Base-by-base conservation (phyloP, 2,113 vertebrate genomes). In the Psittacus erithacus region DNA sequence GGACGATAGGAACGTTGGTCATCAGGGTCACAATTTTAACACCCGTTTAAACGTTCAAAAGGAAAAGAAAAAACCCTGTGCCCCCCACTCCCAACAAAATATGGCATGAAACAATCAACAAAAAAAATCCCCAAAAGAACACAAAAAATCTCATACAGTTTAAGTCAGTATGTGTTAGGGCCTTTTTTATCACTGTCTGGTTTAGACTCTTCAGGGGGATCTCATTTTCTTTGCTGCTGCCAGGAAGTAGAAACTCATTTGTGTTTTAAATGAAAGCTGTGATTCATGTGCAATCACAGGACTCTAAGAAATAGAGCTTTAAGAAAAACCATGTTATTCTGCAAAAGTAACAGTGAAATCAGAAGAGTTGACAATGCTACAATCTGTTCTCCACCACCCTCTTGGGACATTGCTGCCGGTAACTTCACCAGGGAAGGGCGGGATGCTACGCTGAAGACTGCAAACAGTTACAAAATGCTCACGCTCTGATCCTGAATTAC, bases 181-280 rank as follows among this genome's bases (percentile, higher is more conserved):
- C 59, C 70, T 49, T 95, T 90, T 90, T 91, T 94, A 86, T 88
- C 78, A 90, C 67, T 91, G 77, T 76, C 86, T 91, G 82, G 43
- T 96, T 95, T 94, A 90, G 88, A 63, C 76, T 90, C 55, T 96
- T 94, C 79, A 74, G 65, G 82, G 79, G 76, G 85, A 92, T 93
- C 85, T 86, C 67, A 85, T 90, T 96, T 94, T 86, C 89, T 80
- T 59, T 74, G 60, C 92, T 93, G 85, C 93, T 90, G 85, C 76
- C 85, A 74, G 71, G 82, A 95, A 93, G 91, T 76, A 92, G 86
- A 89, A 95, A 89, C 81, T 95, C 91, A 91, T 94, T 92, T 96
- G 94, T 92, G 94, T 95, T 96, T 93, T 96, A 96, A 95, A 96
- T 81, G 88, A 95, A 96, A 96, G 76, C 88, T 95, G 95, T 94